Base-by-base conservation (phyloP, 2,797 vertebrate species). In the Euphonia xanthogaster region DNA sequence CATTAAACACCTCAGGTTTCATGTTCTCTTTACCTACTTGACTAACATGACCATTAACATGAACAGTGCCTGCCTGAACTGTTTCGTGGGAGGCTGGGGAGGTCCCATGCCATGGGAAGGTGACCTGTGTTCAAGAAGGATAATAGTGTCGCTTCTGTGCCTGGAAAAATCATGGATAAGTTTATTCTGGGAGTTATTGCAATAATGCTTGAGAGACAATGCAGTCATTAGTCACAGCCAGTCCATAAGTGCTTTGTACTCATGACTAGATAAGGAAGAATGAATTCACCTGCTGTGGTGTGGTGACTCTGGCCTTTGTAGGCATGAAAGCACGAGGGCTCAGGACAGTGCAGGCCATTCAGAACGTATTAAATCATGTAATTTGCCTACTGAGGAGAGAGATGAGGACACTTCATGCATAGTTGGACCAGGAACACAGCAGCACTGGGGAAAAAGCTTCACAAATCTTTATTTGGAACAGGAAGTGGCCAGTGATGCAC, bases 231-330 rank as follows among this genome's bases (percentile, higher is more conserved):
- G 33, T 30, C 5, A 2, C 3, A 23, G 30, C 21, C 25, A 33
- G 28, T 31, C 53, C 8, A 1, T 33, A 14, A 0, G 0, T 27
- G 22, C 60, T 75, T 66, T 54, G 30, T 78, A 17, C 45, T 63
- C 0, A 0, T 62, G 39, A 37, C 20, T 9, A 39, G 61, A n/a
- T 17, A 33, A 71, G 39, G 35, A 48, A 33, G 35, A 37, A 60
- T 21, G 45, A 35, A 13, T 65, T 48, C 13, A 31, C 14, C 10
- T 54, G 18, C 44, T 15, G 12, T 48, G 30, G 48, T 25, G 13
- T 48, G 62, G 21, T 37, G 62, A 31, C n/a, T 53, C 8, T 61
- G n/a, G 39, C 42, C 53, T 54, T 40, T 28, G 20, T 66, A 47
- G 12, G 6, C 30, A 31, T 42, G 63, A 92, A 73, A 40, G 10